Conservation (phyloP, 2,113 vertebrate species). For the Sterna hirundo region DNA sequence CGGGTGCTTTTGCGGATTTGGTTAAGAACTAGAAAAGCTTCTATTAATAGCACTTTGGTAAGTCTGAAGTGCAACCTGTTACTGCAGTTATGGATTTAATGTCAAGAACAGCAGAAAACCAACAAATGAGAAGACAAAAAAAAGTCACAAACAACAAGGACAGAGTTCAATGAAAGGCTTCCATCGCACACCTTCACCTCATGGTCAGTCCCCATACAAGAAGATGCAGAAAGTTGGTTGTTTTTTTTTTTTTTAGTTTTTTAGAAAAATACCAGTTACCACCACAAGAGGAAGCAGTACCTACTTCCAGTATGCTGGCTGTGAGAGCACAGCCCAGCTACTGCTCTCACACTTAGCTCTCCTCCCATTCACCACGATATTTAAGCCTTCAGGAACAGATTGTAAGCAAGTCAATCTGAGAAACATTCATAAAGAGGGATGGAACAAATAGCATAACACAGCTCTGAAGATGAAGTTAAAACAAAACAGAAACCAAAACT, state of each 20-base stretch:
- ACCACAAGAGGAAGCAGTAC: conserved; percentile 34
- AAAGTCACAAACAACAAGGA: not conserved
- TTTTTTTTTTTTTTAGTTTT: not conserved
- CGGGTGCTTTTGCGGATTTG: not conserved
- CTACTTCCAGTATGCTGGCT: not conserved
- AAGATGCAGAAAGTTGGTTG: not conserved
- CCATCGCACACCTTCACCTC: not conserved
- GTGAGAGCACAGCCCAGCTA: not conserved
- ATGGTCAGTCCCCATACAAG: not conserved
- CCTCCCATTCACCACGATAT: not conserved
- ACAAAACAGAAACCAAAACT: not conserved
- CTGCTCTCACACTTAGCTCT: not conserved
- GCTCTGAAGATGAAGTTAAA: not conserved
- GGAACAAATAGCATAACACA: not conserved
- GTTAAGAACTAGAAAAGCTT: not conserved
- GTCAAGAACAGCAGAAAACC: not conserved
- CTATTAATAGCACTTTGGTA: not conserved
- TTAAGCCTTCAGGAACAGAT: not conserved
- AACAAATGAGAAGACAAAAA: not conserved
- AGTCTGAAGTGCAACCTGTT: conserved; percentile 4
- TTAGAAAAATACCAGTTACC: not conserved
- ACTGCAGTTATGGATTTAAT: not conserved
- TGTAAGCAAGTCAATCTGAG: not conserved
- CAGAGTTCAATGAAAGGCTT: not conserved
- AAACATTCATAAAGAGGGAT: not conserved